Evolutionary conservation across 2,888 invertebrate genomes (phyloP), one percentile per base, ranked within the genome.

Genomic region (Heteromurus nitidus): DNA sequence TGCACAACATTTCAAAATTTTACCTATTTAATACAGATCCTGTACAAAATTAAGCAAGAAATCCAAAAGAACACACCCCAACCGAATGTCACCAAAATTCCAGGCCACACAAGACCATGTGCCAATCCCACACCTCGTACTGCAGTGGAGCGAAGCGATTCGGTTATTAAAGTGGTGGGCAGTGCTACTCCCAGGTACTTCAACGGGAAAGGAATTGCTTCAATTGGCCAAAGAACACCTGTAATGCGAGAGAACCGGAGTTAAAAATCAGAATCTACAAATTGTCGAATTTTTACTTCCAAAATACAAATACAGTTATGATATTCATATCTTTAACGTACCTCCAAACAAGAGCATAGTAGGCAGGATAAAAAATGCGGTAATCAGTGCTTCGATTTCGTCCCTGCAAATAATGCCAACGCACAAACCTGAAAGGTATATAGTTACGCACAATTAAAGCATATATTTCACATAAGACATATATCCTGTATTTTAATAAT

Each of bases 31-130:
- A 77, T 62, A 18, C 30, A 77, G 26, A 77, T 36, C 36, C n/a
- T 69, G 30, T 55, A 77, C 20, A 69, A n/a, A 55, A 77, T 18
- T 42, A 65, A 1, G 9, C 24, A 47, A 1, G 13, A 28, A 31
- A 80, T 44, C 80, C 80, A 80, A 20, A 72, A 72, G 2, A 80
- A 55, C 1, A 73, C 28, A 7, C 73, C 58, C 72, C 73, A 80
- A 0, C 72, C 80, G 7, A 47, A n/a, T 11, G 80, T 73, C 0
- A 73, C 67, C 77, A 77, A n/a, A 87, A 95, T 93, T 0, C 96
- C 96, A 72, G 90, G 91, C 89, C 93, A 93, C 11, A 96, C 95
- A 20, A 93, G 91, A 0, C 92, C 90, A 79, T 95, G 91, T 0
- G 91, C 89, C 44, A 96, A 90, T 0, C 92, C 89, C 90, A 93